A percentile compares a stretch with the other conserved stretches of the same genome.
These are phyloP conservation scores for Ligdia adustata DNA, from an alignment of 2,888 invertebrate genomes.

Conservation along the genomic window DNA sequence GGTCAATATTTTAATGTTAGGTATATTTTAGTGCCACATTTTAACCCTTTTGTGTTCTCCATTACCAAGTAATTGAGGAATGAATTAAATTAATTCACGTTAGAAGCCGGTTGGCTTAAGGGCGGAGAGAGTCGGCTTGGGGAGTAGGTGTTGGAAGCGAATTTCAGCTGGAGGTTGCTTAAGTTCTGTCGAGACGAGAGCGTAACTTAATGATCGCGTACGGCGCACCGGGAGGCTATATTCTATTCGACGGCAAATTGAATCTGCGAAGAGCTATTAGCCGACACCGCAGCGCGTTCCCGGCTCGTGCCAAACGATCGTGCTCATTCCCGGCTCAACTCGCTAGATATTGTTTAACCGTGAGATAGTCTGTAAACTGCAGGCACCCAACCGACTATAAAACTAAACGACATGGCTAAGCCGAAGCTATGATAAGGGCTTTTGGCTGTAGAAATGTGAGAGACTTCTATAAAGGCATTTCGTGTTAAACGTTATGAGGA, in stretches of 20 bases:
- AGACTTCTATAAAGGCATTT: slow-evolving; percentile 16
- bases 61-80: slow-evolving; percentile 40
- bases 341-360: slow-evolving; percentile 60
- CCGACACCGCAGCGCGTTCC: slow-evolving; percentile 68
- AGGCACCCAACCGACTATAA: slow-evolving; percentile 49
- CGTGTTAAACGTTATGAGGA: slow-evolving; percentile 19
- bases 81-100: slow-evolving; percentile 50
- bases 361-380: slow-evolving; percentile 56
- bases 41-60: too few relatives aligned
- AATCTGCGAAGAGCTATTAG: slow-evolving; percentile 81
- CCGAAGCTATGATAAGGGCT: slow-evolving; percentile 34
- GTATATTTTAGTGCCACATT: too few relatives aligned
- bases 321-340: slow-evolving; percentile 59
- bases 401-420: slow-evolving; percentile 48
- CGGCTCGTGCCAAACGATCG: slow-evolving; percentile 68
- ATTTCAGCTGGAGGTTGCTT: slow-evolving; percentile 53
- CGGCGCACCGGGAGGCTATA: slow-evolving; percentile 71
- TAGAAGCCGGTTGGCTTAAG: slow-evolving; percentile 45
- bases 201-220: slow-evolving; percentile 77
- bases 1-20: too few relatives aligned
- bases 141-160: slow-evolving; percentile 57
- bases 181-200: slow-evolving; percentile 53
- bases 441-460: slow-evolving; percentile 27
- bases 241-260: slow-evolving; percentile 78
- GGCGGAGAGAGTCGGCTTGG: slow-evolving; percentile 25